Base-by-base conservation (phyloP, 1,140 invertebrate species). In the Gryllus bimaculatus region DNA sequence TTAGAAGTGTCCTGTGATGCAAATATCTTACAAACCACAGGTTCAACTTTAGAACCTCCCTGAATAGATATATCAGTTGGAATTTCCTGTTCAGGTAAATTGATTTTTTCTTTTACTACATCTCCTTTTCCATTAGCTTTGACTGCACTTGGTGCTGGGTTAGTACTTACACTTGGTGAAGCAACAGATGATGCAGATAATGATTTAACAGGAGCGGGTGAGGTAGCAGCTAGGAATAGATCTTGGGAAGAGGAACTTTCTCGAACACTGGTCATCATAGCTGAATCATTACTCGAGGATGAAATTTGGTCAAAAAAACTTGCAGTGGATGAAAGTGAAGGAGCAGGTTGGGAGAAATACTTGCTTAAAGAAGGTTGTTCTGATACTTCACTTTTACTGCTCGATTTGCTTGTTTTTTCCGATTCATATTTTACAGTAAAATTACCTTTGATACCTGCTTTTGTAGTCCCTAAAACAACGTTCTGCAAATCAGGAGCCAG, bases 21-120 rank as follows among this genome's bases (percentile, higher is more conserved):
- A 82, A 87, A 88, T 78, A 87, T 82, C 82, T 85, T 83, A 81
- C 87, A 87, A 8, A 87, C 85, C 78, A 85, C 84, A 47, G 87
- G 86, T 80, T 87, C 86, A 78, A 84, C 84, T 81, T 84, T 84
- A 8, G 80, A 54, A 20, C 75, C 73, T 13, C 75, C 81, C 80
- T 75, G 78, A 15, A n/a, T 77, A 48, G 10, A 20, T 48, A 6
- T 10, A 48, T 77, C 76, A 12, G 48, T 48, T 20, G 48, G 47
- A 48, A 48, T 77, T 20, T 77, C 76, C 18, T 54, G 76, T 21
- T n/a, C 15, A 12, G 47, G 18, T 15, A 47, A 48, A 8, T 47
- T n/a, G n/a, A 48, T 48, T 12, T 54, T 49, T n/a, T 8, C 76
- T 8, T 47, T 77, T 8, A 77, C 47, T 10, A 18, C 26, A 21